Conservation (phyloP, 2,888 invertebrate species). For the Melanotus villosus region DNA sequence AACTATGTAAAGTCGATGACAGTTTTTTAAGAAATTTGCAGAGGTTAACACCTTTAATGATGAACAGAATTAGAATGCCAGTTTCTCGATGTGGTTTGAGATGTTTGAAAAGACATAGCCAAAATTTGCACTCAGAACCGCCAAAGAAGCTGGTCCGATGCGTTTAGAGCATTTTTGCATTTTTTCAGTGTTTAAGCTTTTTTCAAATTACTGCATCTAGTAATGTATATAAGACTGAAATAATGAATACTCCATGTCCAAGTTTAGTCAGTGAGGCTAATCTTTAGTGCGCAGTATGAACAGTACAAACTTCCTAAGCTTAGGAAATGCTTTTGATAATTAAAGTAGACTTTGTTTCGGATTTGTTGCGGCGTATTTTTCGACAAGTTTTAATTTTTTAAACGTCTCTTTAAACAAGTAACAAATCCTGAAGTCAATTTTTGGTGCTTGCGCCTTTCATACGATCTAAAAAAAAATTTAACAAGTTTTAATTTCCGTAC, state of each 20-base stretch:
- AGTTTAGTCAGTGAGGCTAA: slow-evolving; percentile 54
- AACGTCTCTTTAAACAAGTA: slow-evolving; percentile 8
- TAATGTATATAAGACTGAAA: slow-evolving; percentile 58
- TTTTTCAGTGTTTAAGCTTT: slow-evolving; percentile 44
- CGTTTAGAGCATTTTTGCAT: slow-evolving; percentile 5
- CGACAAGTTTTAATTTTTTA: neutral
- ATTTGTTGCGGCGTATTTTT: slow-evolving; percentile 27
- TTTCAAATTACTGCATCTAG: slow-evolving; percentile 47
- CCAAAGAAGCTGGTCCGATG: slow-evolving; percentile 23
- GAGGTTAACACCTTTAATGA: slow-evolving; percentile 14
- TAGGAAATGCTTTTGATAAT: slow-evolving; percentile 40
- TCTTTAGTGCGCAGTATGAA: slow-evolving; percentile 52
- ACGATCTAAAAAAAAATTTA: neutral
- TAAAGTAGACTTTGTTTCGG: slow-evolving; percentile 24
- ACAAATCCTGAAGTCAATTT: slow-evolving; percentile 37
- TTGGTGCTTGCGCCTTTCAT: slow-evolving; percentile 20
- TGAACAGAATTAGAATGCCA: slow-evolving; percentile 20
- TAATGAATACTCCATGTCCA: slow-evolving; percentile 55
- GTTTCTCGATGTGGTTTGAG: slow-evolving; percentile 22
- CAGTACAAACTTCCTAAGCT: slow-evolving; percentile 55
- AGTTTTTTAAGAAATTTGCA: neutral
- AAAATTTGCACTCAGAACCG: slow-evolving; percentile 20
- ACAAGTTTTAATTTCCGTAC: slow-evolving; percentile 2
- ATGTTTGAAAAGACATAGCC: slow-evolving; percentile 15
- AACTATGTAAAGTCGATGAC: neutral